Evolutionary conservation across 1,140 invertebrate species (phyloP).

Genomic region (Dreissena rostriformis): DNA sequence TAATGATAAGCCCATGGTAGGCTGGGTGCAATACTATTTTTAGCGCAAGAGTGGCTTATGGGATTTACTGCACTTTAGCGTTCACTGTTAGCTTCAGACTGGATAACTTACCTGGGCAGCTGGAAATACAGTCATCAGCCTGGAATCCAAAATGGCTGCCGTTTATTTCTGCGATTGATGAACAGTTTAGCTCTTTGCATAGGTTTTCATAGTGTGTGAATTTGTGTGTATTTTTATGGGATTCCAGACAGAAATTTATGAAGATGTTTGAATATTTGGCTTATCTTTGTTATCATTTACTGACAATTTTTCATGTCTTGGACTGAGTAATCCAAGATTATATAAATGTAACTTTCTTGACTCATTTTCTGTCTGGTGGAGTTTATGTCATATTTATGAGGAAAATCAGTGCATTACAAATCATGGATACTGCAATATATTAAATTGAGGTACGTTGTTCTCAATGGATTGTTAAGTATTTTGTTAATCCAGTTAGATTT

Average conservation of each 20-base stretch:
- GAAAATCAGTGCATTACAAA: too few species aligned
- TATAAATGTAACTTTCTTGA: neutral
- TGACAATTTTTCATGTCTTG: neutral
- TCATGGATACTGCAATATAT: too few species aligned
- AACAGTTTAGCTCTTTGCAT: neutral
- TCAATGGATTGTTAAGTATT: too few species aligned
- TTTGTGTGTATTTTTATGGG: conserved; percentile 12
- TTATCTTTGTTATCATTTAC: neutral
- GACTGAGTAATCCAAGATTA: neutral
- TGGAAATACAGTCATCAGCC: conserved; percentile 18
- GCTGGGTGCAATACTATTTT: neutral
- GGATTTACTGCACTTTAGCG: conserved; percentile 11
- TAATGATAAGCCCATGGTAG: neutral
- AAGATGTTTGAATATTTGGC: neutral
- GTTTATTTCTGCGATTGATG: neutral
- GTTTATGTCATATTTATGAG: too few species aligned
- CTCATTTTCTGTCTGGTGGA: too few species aligned
- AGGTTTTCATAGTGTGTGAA: neutral
- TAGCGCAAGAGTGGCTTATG: neutral
- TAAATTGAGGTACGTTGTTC: too few species aligned
- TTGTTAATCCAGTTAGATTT: too few species aligned
- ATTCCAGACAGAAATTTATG: conserved; percentile 2
- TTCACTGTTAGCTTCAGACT: neutral
- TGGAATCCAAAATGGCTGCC: conserved; percentile 44
- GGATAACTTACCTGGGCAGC: neutral